A percentile compares a stretch with the other conserved stretches of the same genome.
Evolutionary conservation across 2,888 invertebrate species (phyloP).

Genomic region (Aphidius colemani): DNA sequence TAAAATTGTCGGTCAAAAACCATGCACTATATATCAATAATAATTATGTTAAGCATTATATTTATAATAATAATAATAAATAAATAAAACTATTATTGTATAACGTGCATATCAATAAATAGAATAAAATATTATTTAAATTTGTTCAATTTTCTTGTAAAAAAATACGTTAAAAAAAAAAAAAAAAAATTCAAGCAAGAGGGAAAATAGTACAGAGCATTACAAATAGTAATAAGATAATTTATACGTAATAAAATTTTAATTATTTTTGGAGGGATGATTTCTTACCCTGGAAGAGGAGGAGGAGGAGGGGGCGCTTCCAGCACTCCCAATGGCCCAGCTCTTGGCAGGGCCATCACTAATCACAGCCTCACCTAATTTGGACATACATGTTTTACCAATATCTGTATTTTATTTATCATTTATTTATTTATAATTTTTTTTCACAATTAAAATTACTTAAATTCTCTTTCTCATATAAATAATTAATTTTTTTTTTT

Average conservation of each 20-base stretch:
- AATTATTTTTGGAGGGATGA: conserved; percentile 55
- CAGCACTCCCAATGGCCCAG: conserved; percentile 61
- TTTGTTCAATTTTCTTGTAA: conserved; percentile 38
- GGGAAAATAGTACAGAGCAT: conserved; percentile 54
- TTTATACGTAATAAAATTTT: conserved; percentile 41
- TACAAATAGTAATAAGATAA: conserved; percentile 39
- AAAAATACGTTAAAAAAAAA: conserved; percentile 47
- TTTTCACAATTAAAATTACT: background rate
- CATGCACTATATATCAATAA: no score
- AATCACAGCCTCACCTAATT: conserved; percentile 61
- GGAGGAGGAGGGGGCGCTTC: conserved; percentile 63
- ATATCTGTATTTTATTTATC: conserved; percentile 9
- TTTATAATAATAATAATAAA: background rate
- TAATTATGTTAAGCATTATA: no score
- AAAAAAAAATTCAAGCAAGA: conserved; percentile 57
- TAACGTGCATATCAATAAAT: conserved; percentile 3
- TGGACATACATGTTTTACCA: conserved; percentile 55
- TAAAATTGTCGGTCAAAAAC: conserved; percentile 5
- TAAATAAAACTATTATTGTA: conserved; percentile 1
- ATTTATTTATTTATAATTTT: background rate
- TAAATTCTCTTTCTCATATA: no score
- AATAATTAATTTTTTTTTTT: background rate
- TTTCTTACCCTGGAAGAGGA: conserved; percentile 68
- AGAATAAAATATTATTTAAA: conserved; percentile 28
- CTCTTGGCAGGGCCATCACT: conserved; percentile 61